Conservation (phyloP, 1,140 invertebrate species). For the Phenacoccus solenopsis region DNA sequence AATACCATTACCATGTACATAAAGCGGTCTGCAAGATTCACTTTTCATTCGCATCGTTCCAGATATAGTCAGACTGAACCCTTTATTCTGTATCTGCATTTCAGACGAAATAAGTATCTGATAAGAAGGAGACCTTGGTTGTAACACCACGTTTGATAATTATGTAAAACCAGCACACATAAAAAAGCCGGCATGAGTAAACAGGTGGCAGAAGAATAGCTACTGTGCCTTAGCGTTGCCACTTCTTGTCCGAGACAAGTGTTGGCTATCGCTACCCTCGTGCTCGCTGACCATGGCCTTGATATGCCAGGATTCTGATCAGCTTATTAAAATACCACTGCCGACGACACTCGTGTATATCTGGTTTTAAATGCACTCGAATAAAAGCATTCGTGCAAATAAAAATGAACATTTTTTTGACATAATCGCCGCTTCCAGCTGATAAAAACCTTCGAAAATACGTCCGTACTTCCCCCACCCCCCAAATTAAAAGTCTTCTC, state of each 20-base stretch:
- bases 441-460: not conserved
- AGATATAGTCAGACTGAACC: not conserved
- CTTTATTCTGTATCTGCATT: not conserved
- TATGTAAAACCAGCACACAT: not conserved
- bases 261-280: not conserved
- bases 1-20: too few relatives aligned
- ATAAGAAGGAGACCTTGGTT: not conserved
- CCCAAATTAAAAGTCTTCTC: not conserved
- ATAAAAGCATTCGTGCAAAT: slow-evolving; percentile 1
- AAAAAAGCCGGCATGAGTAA: not conserved
- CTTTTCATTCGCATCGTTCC: not conserved
- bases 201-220: not conserved
- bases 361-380: not conserved
- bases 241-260: not conserved
- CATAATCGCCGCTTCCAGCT: not conserved
- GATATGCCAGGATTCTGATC: not conserved
- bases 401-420: not conserved
- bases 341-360: not conserved
- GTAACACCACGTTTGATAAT: not conserved
- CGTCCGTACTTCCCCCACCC: not conserved
- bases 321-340: slow-evolving; percentile 2
- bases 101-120: not conserved
- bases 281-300: not conserved
- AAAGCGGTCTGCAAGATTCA: not conserved
- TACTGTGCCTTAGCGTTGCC: not conserved